A percentile compares a stretch with the other conserved stretches of the same genome.
phyloP scores from a whole-genome alignment of 2,113 vertebrate species.

The Istiophorus platypterus region DNA sequence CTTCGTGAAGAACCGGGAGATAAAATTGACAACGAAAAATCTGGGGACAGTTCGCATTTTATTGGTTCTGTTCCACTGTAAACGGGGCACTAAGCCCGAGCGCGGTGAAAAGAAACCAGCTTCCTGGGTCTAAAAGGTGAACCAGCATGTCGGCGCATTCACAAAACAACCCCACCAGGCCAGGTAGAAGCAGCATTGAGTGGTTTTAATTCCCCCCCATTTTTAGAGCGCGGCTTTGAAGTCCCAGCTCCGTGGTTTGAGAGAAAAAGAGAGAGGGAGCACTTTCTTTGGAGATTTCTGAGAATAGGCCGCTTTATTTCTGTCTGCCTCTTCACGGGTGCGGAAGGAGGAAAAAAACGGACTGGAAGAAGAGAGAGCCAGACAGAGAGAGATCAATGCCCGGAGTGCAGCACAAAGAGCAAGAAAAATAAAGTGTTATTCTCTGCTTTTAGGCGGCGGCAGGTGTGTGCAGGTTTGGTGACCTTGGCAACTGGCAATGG shows the following conservation, averaged over 20 bases:
- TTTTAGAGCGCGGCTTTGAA: slow-evolving; percentile 56
- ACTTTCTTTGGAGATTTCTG: slow-evolving; percentile 59
- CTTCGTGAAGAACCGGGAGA: not conserved
- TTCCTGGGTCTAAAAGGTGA: slow-evolving; percentile 25
- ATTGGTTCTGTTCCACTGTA: not conserved
- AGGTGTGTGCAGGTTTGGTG: slow-evolving; percentile 52
- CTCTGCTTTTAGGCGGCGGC: slow-evolving; percentile 35
- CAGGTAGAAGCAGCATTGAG: slow-evolving; percentile 22
- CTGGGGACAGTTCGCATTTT: not conserved
- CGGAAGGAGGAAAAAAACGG: slow-evolving; percentile 24
- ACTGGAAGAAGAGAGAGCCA: slow-evolving; percentile 39
- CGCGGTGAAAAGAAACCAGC: slow-evolving; percentile 20
- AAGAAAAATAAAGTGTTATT: slow-evolving; percentile 58
- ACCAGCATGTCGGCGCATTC: slow-evolving; percentile 47
- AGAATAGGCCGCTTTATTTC: slow-evolving; percentile 61
- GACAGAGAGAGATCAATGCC: slow-evolving; percentile 62
- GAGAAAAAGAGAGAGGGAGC: slow-evolving; percentile 6
- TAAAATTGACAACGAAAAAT: not conserved
- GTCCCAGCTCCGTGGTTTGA: slow-evolving; percentile 33
- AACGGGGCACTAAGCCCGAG: not conserved
- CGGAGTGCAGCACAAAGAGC: slow-evolving; percentile 41
- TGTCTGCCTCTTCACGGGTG: slow-evolving; percentile 39
- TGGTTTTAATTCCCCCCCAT: slow-evolving; percentile 12
- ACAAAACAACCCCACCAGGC: slow-evolving; percentile 42
- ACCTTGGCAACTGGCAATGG: slow-evolving; percentile 61